Base-by-base conservation (phyloP, 2,113 vertebrate genomes). In the Psittacus erithacus region DNA sequence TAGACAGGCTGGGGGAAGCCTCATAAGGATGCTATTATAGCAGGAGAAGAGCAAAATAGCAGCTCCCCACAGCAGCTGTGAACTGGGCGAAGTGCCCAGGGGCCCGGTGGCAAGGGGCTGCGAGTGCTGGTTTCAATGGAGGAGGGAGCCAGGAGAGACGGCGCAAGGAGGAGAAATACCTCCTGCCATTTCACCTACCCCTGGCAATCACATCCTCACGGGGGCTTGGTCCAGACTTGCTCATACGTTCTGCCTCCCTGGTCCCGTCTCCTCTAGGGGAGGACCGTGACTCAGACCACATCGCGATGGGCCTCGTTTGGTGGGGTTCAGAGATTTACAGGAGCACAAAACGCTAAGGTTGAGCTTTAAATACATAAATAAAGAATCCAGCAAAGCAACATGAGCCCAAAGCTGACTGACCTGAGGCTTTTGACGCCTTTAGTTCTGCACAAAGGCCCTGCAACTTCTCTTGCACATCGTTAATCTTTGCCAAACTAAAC, bases 21-120 rank as follows among this genome's bases (percentile, higher is more conserved):
- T 93, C 88, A 93, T 95, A 97, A 95, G 92, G 88, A 85, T 88
- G 71, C 82, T 63, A 80, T 95, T 97, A 96, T 85, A 85, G 86
- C 39, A 52, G 33, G 6, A 84, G 46, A 87, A 87, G 81, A 87
- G 90, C 55, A 68, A 91, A 93, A 47, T 0, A 87, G 79, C 52
- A 94, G 69, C 82, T 93, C 93, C 77, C 68, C 64, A 23, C 0
- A 1, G 94, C 95, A 95, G 90, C 95, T 95, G 85, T 88, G 90
- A 82, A 33, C 43, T 1, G 64, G 96, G 94, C 93, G 0, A 65
- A 23, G 73, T 77, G 92, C 94, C 91, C 84, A 95, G 93, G 65
- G 92, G 94, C 85, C 91, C 88, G 1, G 64, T 31, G 55, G 88
- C 7, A 10, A 80, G n/a, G 59, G 64, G 44, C 70, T 67, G 41